Evolutionary conservation across 2,888 invertebrate species (phyloP), one percentile per base, ranked within the genome.

Genomic region (Netelia inedita): DNA sequence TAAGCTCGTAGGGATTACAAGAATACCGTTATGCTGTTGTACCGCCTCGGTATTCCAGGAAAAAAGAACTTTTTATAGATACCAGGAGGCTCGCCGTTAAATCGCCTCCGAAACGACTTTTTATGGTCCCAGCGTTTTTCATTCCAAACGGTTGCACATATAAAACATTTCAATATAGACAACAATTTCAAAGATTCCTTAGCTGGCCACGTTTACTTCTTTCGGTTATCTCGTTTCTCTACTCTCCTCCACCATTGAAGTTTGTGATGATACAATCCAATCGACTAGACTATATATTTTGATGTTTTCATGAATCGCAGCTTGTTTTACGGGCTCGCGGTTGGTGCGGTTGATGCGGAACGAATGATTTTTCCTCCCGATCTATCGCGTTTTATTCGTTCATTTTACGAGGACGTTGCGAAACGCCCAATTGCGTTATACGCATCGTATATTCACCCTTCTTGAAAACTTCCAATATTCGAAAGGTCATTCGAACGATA

Each of bases 31-130:
- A 35, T 5, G 35, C 35, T 6, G 35, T 6, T 35, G 35, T 35
- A 35, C 35, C 35, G 35, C 35, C 6, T 35, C 35, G 35, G 35
- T 35, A 35, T 35, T 35, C 1, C 3, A 28, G 3, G 6, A 35
- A 35, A 35, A 35, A 35, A 35, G 28, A 5, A 28, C 28, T 28
- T 28, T 28, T 28, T 28, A 28, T 28, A 28, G 28, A 35, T 35
- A 35, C 35, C 35, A 35, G 35, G 35, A 35, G 6, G 35, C 35
- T 35, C 35, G n/a, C n/a, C 14, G n/a, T n/a, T 53, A 10, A n/a
- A n/a, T 53, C 53, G 53, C 53, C 14, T n/a, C 14, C n/a, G 5
- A 53, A 53, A 53, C 53, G 53, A 53, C 53, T 53, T 53, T 53
- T n/a, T 53, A 53, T n/a, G n/a, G 11, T n/a, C 53, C 11, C 53